Base-by-base conservation (phyloP, 2,797 vertebrate species). In the Crax fasciolata region DNA sequence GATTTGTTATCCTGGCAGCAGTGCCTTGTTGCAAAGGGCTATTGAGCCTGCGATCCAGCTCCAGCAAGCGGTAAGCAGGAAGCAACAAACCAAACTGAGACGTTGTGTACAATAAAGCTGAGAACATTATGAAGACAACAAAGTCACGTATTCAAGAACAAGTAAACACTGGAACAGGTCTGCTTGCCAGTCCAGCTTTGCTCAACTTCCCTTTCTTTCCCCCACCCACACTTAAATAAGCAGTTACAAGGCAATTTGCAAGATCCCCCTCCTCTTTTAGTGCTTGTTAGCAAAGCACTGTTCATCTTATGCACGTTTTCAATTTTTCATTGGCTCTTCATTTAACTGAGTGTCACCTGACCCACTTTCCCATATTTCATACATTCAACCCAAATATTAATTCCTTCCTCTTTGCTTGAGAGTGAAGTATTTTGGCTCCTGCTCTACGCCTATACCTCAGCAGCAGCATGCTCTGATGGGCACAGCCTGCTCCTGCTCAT, bases 41-140 rank as follows among this genome's bases (percentile, higher is more conserved):
- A 17, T 28, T 9, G n/a, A 86, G 21, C 11, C 90, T 55, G 41
- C 54, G 70, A 81, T 84, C 76, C 83, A 78, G 76, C 76, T 93
- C 94, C 93, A 86, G 85, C 66, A 79, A 84, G 14, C 30, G 1
- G 3, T 55, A 79, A 83, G 55, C 88, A 97, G 96, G 94, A 96
- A 97, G 85, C 86, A 95, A 94, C 91, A 95, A 96, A 84, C 83
- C 55, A 72, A 94, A 68, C 76, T 32, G 71, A 94, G 62, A 93
- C 93, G 84, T 93, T 81, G 83, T 90, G 93, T 95, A 88, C 90
- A 79, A 73, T 35, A 48, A 91, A 94, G 93, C 1, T 51, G 83
- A 90, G 95, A 95, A 95, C 95, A 91, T 88, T 86, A 78, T 12
- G 62, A 88, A 86, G 83, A 84, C n/a, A 83, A 93, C 43, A 93